Conservation (phyloP, 53 echinoderm and acorn worm genomes). For the Apostichopus leukothele region DNA sequence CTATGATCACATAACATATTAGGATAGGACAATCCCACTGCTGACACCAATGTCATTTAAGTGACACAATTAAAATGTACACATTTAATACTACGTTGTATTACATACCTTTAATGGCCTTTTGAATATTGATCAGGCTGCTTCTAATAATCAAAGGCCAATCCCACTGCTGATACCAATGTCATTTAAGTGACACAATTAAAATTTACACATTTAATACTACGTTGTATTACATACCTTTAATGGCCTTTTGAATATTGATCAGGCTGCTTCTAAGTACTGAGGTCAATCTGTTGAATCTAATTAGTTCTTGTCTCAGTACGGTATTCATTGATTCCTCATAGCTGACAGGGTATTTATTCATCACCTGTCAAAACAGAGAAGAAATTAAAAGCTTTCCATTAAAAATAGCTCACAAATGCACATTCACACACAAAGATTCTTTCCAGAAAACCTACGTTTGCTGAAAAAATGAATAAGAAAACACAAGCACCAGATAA, state of each 20-base stretch:
- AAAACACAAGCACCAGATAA: no score
- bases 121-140: slow-evolving; percentile 89
- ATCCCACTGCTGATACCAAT: background rate
- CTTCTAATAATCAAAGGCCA: slow-evolving; percentile 77
- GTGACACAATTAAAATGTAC: no score
- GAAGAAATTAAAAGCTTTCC: no score
- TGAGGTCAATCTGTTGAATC: slow-evolving; percentile 90
- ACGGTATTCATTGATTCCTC: slow-evolving; percentile 99
- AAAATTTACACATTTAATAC: no score
- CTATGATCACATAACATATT: no score
- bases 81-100: background rate
- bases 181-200: no score
- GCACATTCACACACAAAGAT: no score
- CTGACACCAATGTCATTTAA: no score
- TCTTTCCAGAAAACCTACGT: no score
- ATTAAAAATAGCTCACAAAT: no score
- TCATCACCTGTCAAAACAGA: slow-evolving; percentile 9
- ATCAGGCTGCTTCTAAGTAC: slow-evolving; percentile 86
- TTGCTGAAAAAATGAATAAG: no score
- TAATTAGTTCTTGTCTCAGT: slow-evolving; percentile 90
- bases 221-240: slow-evolving; percentile 48
- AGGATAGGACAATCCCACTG: slow-evolving; percentile 52
- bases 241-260: slow-evolving; percentile 97
- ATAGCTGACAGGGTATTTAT: slow-evolving; percentile 75
- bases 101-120: slow-evolving; percentile 87